Base-by-base conservation (phyloP, 2,113 vertebrate species). In the Xenopus borealis region DNA sequence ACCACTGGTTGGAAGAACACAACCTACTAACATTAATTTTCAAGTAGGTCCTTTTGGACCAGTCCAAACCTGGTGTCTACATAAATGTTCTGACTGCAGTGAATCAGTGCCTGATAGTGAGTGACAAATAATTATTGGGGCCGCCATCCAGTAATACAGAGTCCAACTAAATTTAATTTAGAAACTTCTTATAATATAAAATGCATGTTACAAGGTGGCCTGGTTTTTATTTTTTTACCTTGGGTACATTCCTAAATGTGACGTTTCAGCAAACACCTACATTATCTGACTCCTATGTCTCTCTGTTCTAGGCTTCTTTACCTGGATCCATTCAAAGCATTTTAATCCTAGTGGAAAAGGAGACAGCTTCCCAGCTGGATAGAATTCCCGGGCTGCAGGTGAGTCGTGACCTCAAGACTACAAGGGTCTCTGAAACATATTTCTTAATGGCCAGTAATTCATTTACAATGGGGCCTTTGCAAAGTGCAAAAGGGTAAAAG, bases 331-430 rank as follows among this genome's bases (percentile, higher is more conserved):
- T 96, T 72, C 86, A 89, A 17, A 80, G 81, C 16, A 30, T 94
- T 0, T 74, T 98, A 77, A 82, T 94, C 80, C 78, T 98, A 81
- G 90, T 92, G 0, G 93, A 97, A 65, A 96, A 94, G 87, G 94
- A 94, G 70, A 83, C 81, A 0, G 81, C 77, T 5, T 18, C 85
- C 12, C 91, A 88, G 1, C 88, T 92, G 11, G 92, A 95, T 79
- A 91, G 50, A 46, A 82, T 93, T 47, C 87, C 90, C 0, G 94
- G 91, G 10, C 44, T 92, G 70, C 94, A 95, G 94, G 96, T 97
- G 83, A 91, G 45, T 16, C 7, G 79, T 18, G 17, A 55, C 7
- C 53, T 55, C 5, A 17, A 55, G 53, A n/a, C 14, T 16, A 17
- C 7, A n/a, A 55, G 14, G 16, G 11, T 16, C 14, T 50, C 1